Evolutionary conservation across 92 coral and sea anemone species (phyloP).

Genomic region (Hydrozoanthus gracilis): DNA sequence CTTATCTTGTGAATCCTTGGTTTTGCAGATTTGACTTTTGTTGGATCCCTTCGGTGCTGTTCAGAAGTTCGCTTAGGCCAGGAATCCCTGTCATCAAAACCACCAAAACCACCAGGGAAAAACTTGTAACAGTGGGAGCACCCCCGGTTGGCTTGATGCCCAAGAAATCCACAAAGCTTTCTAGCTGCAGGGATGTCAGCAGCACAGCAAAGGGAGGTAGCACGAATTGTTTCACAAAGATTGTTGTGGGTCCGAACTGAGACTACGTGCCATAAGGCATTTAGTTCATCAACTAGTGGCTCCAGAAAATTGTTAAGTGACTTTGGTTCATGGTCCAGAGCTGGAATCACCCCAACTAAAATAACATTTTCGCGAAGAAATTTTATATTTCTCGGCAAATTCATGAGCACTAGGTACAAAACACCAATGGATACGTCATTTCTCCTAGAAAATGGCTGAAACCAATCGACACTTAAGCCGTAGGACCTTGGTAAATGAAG

Average conservation of each 20-base stretch:
- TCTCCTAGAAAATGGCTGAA: conserved; percentile 54
- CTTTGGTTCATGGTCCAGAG: conserved; percentile 58
- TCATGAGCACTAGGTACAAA: conserved; percentile 55
- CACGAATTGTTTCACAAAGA: conserved; percentile 47
- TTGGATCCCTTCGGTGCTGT: conserved; percentile 62
- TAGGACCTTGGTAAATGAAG: conserved; percentile 36
- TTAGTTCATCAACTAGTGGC: conserved; percentile 53
- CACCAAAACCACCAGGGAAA: conserved; percentile 66
- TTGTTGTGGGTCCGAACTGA: conserved; percentile 40
- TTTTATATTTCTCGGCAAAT: conserved; percentile 50
- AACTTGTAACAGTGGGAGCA: conserved; percentile 51
- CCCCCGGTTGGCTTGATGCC: conserved; percentile 65
- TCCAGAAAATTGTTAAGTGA: conserved; percentile 60
- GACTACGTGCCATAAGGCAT: conserved; percentile 58
- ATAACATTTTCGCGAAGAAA: conserved; percentile 57
- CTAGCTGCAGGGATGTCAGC: conserved; percentile 69
- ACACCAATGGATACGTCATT: conserved; percentile 60
- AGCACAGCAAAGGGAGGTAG: conserved; percentile 57
- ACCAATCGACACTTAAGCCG: conserved; percentile 63
- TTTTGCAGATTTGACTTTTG: conserved; percentile 51
- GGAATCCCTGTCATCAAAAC: conserved; percentile 52
- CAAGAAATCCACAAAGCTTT: conserved; percentile 68
- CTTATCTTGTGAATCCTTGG: conserved; percentile 41
- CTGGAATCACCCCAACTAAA: conserved; percentile 63
- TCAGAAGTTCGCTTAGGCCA: conserved; percentile 62